phyloP scores from a whole-genome alignment of 2,113 vertebrate species.

The Podarcis cretensis region DNA sequence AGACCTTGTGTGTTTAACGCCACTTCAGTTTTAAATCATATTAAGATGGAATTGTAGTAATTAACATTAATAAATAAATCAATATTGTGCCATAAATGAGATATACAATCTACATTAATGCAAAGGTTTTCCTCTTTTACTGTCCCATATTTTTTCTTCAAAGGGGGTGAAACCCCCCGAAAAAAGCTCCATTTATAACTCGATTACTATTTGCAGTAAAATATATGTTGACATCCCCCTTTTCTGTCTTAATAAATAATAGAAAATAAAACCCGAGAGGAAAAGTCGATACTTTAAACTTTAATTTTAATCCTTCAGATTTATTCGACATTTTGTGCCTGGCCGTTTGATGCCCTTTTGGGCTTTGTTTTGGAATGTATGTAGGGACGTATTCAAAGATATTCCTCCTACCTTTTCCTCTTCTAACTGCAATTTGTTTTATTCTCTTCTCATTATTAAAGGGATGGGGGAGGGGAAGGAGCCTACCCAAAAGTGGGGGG shows the following conservation, averaged over 20 bases:
- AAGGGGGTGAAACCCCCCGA: conserved; percentile 31
- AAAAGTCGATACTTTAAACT: conserved; percentile 49
- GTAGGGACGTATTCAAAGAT: no score
- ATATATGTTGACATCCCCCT: conserved; percentile 60
- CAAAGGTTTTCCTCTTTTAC: conserved; percentile 66
- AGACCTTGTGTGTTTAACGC: conserved; percentile 71
- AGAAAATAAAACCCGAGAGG: conserved; percentile 58
- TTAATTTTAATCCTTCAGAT: conserved; percentile 63
- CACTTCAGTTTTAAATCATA: conserved; percentile 77
- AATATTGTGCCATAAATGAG: conserved; percentile 79
- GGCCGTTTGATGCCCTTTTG: conserved; percentile 10
- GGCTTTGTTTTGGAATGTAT: background rate
- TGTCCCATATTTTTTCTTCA: conserved; percentile 65
- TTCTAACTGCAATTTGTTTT: background rate
- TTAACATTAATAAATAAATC: conserved; percentile 83
- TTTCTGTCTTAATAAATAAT: conserved; percentile 66
- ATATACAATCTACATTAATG: conserved; percentile 74
- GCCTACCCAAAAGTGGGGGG: conserved; percentile 15
- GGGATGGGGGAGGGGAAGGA: conserved; percentile 35
- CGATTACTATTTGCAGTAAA: conserved; percentile 76
- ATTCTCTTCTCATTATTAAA: conserved; percentile 46
- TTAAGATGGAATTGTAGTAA: conserved; percentile 77
- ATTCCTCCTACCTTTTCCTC: background rate
- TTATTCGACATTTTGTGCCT: conserved; percentile 52
- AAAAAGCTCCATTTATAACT: conserved; percentile 64